These are phyloP conservation scores for Pterostichus niger DNA, from an alignment of 2,888 invertebrate species.

Conservation along the genomic window DNA sequence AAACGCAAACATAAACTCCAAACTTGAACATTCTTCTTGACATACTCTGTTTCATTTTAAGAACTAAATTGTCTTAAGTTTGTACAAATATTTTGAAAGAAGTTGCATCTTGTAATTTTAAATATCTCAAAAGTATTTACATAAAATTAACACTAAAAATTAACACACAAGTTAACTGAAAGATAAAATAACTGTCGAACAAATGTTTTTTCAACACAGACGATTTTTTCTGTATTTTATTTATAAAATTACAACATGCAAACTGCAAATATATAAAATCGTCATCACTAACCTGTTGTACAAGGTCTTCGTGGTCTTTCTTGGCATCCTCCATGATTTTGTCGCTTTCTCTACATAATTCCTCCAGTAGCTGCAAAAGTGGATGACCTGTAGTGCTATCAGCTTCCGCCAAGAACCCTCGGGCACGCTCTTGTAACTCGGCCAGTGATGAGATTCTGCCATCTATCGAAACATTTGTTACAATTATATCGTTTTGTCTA, in stretches of 20 bases:
- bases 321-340: constrained; percentile 83
- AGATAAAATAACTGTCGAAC: no score
- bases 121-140: no score
- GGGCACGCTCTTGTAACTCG: constrained; percentile 75
- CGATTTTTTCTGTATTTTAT: background rate
- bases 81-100: no score
- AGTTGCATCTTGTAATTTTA: no score
- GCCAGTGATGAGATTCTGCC: constrained; percentile 72
- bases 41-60: background rate
- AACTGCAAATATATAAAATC: background rate
- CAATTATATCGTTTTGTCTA: background rate
- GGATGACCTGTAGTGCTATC: constrained; percentile 75
- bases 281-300: constrained; percentile 82
- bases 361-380: constrained; percentile 81
- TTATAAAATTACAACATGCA: constrained; percentile 19
- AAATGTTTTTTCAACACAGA: background rate
- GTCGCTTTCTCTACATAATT: constrained; percentile 81
- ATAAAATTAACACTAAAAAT: no score
- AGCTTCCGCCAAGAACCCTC: constrained; percentile 76
- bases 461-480: constrained; percentile 68
- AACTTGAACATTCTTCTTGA: background rate
- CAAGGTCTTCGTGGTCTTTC: constrained; percentile 85
- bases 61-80: no score
- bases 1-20: constrained; percentile 2
- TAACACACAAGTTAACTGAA: no score